phyloP scores from a whole-genome alignment of 2,113 vertebrate species.

The Emydura subglobosa region DNA sequence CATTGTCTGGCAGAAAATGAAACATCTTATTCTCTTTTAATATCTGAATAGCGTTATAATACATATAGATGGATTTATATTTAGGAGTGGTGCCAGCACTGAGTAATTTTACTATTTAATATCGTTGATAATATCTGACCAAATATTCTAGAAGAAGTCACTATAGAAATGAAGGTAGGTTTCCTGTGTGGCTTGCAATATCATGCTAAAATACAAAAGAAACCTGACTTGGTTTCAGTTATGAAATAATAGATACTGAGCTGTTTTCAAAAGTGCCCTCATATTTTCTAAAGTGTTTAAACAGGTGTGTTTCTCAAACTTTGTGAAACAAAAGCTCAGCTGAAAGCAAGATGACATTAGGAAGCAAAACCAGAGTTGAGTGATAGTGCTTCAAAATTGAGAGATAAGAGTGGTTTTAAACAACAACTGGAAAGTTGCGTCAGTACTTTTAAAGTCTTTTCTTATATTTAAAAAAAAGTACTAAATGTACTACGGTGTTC shows the following conservation, averaged over 20 bases:
- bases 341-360: constrained; percentile 68
- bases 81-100: constrained; percentile 54
- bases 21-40: constrained; percentile 61
- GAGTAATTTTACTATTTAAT: constrained; percentile 71
- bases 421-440: constrained; percentile 60
- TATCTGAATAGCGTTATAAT: neutral
- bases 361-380: constrained; percentile 72
- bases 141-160: constrained; percentile 60
- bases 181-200: constrained; percentile 73
- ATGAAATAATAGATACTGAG: constrained; percentile 74
- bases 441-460: constrained; percentile 35
- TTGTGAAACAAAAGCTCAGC: constrained; percentile 68
- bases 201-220: constrained; percentile 62
- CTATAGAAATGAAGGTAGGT: constrained; percentile 60
- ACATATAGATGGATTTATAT: neutral
- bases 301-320: constrained; percentile 65
- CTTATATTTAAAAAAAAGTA: neutral
- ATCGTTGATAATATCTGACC: constrained; percentile 62
- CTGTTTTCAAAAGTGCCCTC: constrained; percentile 59
- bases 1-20: constrained; percentile 64
- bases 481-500: neutral
- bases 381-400: constrained; percentile 70
- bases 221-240: constrained; percentile 72
- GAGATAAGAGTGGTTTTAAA: constrained; percentile 65
- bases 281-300: constrained; percentile 56